Evolutionary conservation across 1,140 invertebrate species (phyloP).

Genomic region (Choristoneura fumiferana): DNA sequence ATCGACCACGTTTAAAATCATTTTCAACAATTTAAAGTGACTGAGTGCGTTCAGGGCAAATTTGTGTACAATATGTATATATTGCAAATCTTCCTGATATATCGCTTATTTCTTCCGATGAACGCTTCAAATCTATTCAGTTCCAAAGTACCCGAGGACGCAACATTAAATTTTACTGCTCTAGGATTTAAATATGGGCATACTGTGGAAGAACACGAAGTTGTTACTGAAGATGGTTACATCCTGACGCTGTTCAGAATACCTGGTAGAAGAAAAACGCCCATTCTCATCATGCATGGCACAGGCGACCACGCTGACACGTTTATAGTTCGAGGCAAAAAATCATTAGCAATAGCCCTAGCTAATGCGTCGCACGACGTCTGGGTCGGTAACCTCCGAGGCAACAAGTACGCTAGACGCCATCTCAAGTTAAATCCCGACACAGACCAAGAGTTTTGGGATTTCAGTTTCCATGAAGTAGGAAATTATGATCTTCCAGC

Average conservation of each 20-base stretch:
- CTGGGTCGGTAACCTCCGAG: constrained; percentile 83
- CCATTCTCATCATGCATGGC: not conserved
- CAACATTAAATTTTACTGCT: not conserved
- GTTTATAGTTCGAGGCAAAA: not conserved
- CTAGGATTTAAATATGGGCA: not conserved
- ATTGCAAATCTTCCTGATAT: too few species aligned
- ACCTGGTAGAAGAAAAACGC: constrained; percentile 4
- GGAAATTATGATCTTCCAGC: constrained; percentile 80
- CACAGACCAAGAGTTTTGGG: constrained; percentile 76
- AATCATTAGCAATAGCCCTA: constrained; percentile 39
- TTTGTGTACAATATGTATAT: too few species aligned
- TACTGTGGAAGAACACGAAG: constrained; percentile 34
- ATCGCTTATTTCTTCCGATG: too few species aligned
- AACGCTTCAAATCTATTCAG: too few species aligned
- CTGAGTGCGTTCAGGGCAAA: too few species aligned
- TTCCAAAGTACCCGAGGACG: not conserved
- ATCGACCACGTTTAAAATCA: too few species aligned
- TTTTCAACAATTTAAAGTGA: too few species aligned
- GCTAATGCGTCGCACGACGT: constrained; percentile 80
- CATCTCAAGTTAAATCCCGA: constrained; percentile 72
- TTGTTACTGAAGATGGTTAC: constrained; percentile 62
- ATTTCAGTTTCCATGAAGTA: constrained; percentile 80
- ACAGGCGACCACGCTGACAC: not conserved
- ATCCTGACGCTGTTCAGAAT: constrained; percentile 54
- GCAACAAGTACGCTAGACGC: constrained; percentile 73